phyloP scores from a whole-genome alignment of 2,797 vertebrate species.

The Pseudochromis fuscus region DNA sequence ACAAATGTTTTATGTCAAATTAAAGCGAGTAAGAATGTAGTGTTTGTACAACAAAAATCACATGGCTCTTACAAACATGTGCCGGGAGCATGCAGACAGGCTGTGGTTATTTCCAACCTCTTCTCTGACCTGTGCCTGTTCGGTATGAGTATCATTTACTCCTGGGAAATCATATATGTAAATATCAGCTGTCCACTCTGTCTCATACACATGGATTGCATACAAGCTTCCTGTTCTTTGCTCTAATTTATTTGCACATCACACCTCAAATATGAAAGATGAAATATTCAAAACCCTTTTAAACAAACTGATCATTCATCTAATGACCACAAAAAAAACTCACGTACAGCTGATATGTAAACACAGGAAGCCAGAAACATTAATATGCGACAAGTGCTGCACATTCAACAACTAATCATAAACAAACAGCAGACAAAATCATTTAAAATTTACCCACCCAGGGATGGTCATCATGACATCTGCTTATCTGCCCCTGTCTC shows the following conservation, averaged over 20 bases:
- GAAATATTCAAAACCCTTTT: neutral
- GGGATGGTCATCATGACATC: conserved; percentile 41
- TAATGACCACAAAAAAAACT: neutral
- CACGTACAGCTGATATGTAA: neutral
- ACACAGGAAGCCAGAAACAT: conserved; percentile 2
- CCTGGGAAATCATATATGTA: neutral
- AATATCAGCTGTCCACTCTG: conserved; percentile 19
- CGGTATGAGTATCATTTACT: conserved; percentile 49
- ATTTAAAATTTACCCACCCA: conserved; percentile 58
- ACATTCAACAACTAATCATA: neutral
- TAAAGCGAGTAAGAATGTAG: conserved; percentile 44
- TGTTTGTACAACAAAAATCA: conserved; percentile 25
- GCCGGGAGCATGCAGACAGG: conserved; percentile 14
- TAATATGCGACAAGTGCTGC: neutral
- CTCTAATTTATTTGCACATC: neutral
- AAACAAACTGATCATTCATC: neutral
- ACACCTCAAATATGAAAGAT: neutral
- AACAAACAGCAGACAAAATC: neutral
- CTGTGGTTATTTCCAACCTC: conserved; percentile 55
- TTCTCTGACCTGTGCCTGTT: conserved; percentile 40
- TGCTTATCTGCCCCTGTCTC: conserved; percentile 36
- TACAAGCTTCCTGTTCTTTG: neutral
- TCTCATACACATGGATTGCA: neutral
- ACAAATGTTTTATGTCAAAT: conserved; percentile 56
- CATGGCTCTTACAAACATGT: conserved; percentile 18